Conservation (phyloP, 2,113 vertebrate species). For the Guaruba guarouba region DNA sequence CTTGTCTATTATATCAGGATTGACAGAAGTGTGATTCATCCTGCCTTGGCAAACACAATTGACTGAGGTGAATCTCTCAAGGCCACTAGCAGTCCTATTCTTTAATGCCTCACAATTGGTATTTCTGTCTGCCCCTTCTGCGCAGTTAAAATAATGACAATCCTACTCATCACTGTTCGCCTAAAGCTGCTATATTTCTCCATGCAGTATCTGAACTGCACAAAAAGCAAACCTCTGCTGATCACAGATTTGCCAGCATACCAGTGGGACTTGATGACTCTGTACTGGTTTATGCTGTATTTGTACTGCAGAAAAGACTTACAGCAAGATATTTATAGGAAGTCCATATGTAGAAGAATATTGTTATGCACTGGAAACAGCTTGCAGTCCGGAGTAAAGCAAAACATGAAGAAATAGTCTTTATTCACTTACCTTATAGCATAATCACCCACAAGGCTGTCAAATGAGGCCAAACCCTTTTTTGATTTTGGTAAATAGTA, state of each 20-base stretch:
- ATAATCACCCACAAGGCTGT: neutral
- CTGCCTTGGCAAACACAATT: neutral
- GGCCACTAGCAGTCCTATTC: neutral
- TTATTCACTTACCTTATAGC: neutral
- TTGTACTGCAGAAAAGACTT: neutral
- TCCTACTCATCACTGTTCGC: neutral
- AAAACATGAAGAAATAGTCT: neutral
- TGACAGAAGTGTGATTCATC: neutral
- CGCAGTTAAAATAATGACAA: neutral
- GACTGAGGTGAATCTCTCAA: neutral
- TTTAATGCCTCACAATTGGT: neutral
- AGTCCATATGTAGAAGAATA: neutral
- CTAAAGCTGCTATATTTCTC: neutral
- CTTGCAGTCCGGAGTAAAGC: neutral
- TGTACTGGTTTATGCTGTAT: neutral
- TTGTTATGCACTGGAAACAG: neutral
- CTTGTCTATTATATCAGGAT: neutral
- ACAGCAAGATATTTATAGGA: conserved; percentile 9
- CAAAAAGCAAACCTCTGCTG: neutral
- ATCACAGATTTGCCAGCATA: neutral
- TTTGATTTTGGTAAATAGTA: neutral
- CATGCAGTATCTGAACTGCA: neutral
- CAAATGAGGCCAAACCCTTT: neutral
- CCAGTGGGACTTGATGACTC: neutral
- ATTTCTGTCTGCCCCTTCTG: neutral